A percentile compares a stretch with the other conserved stretches of the same genome.
Conservation (phyloP, 2,113 vertebrate genomes). For the Oreotrochilus melanogaster region DNA sequence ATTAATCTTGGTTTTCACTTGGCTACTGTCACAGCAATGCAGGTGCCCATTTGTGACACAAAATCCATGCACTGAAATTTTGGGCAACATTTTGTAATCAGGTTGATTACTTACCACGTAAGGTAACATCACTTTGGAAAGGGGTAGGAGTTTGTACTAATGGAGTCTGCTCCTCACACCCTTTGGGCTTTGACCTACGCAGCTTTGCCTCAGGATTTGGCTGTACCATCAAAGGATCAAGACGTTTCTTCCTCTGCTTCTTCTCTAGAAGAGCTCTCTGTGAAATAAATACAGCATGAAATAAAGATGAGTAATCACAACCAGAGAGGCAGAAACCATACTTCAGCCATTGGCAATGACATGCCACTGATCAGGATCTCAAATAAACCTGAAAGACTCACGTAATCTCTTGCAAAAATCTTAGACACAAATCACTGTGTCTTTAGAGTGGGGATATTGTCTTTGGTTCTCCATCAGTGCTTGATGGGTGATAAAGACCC, state of each 20-base stretch:
- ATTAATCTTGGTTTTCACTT: background rate
- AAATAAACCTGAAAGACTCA: background rate
- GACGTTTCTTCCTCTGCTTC: constrained; percentile 91
- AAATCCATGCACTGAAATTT: background rate
- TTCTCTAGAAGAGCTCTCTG: constrained; percentile 93
- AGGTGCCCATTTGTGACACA: background rate
- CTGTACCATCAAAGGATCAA: constrained; percentile 92
- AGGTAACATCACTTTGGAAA: constrained; percentile 73
- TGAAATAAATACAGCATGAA: background rate
- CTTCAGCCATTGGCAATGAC: background rate
- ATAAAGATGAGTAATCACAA: background rate
- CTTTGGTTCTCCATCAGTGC: background rate
- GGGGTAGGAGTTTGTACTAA: constrained; percentile 81
- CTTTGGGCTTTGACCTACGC: constrained; percentile 78
- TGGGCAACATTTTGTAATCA: background rate
- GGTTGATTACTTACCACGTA: constrained; percentile 82
- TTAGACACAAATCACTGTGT: background rate
- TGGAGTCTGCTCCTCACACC: constrained; percentile 86
- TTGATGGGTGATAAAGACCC: background rate
- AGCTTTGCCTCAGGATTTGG: constrained; percentile 89
- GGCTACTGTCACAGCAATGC: background rate
- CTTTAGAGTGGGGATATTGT: background rate
- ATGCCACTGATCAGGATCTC: background rate
- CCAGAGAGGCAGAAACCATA: background rate
- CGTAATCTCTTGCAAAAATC: background rate